Percentiles rank a stretch among this genome's conserved stretches.
Evolutionary conservation across 2,888 invertebrate species (phyloP).

Genomic region (Melanostoma scalare): DNA sequence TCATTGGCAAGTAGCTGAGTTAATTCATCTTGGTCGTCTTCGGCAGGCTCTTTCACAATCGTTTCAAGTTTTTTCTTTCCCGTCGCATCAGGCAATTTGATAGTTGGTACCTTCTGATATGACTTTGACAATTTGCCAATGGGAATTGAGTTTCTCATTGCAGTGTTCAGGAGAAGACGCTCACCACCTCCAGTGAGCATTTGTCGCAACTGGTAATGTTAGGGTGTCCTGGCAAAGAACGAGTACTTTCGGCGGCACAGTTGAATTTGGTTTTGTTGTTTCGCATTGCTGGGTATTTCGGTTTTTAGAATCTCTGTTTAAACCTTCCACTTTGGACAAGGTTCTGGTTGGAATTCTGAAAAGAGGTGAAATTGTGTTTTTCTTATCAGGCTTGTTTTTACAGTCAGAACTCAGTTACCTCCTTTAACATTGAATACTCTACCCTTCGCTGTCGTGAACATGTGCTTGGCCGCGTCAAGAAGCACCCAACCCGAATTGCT

Average conservation of each 20-base stretch:
- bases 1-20: too few species aligned
- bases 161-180: constrained; percentile 85
- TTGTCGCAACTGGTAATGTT: constrained; percentile 90
- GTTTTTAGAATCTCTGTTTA: constrained; percentile 89
- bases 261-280: constrained; percentile 78
- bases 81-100: too few species aligned
- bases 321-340: constrained; percentile 94
- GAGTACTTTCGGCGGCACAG: constrained; percentile 86
- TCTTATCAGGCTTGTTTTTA: not conserved
- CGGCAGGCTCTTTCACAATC: too few species aligned
- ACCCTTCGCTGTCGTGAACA: constrained; percentile 89
- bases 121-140: constrained; percentile 84
- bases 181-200: constrained; percentile 86
- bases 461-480: constrained; percentile 92
- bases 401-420: constrained; percentile 77
- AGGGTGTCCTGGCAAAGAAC: constrained; percentile 92
- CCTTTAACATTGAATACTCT: constrained; percentile 89
- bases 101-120: too few species aligned
- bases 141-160: constrained; percentile 84
- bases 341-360: constrained; percentile 90
- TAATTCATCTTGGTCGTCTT: too few species aligned
- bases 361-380: not conserved
- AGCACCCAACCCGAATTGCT: constrained; percentile 95
- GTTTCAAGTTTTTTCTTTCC: too few species aligned
- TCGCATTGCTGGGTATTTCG: constrained; percentile 91